These are phyloP conservation scores for Drosophila bocqueti DNA, from an alignment of 1,140 invertebrate genomes.

Conservation along the genomic window DNA sequence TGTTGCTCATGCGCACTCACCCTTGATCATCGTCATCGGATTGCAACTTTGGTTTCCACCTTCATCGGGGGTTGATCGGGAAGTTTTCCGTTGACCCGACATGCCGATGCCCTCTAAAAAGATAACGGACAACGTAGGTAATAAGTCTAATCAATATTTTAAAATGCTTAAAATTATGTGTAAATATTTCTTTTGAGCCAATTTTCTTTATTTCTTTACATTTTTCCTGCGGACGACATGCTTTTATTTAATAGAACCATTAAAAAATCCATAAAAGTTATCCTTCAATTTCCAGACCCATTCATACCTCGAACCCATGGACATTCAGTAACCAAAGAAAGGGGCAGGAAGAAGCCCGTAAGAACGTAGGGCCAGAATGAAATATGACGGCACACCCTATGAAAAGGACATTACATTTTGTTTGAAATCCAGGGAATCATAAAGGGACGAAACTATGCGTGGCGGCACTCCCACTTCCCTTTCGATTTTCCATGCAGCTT, in stretches of 20 bases:
- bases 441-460: neutral
- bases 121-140: neutral
- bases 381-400: constrained; percentile 8
- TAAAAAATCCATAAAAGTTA: neutral
- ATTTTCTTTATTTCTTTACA: neutral
- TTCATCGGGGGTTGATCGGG: constrained; percentile 7
- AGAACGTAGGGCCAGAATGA: neutral
- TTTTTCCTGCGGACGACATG: neutral
- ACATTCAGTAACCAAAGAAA: neutral
- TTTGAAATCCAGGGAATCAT: neutral
- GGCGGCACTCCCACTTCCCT: constrained; percentile 20
- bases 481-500: constrained; percentile 10
- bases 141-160: no score
- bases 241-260: neutral
- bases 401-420: constrained; percentile 17
- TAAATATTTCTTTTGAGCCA: neutral
- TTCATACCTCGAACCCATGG: neutral
- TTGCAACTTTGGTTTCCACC: constrained; percentile 15
- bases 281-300: neutral
- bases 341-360: neutral
- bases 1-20: constrained; percentile 46
- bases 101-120: constrained; percentile 2
- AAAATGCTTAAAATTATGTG: neutral
- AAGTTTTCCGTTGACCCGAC: neutral
- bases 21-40: constrained; percentile 12